Base-by-base conservation (phyloP, 2,797 vertebrate genomes). In the Mareca penelope region DNA sequence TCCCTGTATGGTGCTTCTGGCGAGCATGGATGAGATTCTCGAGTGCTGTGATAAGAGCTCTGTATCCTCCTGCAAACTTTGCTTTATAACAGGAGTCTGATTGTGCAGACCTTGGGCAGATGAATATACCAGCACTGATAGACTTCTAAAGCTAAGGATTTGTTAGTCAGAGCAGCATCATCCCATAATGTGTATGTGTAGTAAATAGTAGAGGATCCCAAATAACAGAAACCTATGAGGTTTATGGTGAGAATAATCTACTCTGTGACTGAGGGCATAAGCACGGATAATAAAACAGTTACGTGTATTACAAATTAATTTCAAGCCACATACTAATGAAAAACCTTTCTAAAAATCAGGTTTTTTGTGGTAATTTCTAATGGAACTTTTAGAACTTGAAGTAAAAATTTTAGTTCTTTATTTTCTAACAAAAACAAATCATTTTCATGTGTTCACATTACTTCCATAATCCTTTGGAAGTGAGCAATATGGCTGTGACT, bases 401-500 rank as follows among this genome's bases (percentile, higher is more conserved):
- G 48, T 80, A 71, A 50, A 26, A 40, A 90, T 90, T 96, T 68
- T 48, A 71, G 76, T 97, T 86, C 52, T 95, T 75, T 33, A 57
- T 95, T 95, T 88, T 75, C 96, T 82, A 90, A 35, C 57, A 83
- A 79, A 95, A 80, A 29, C 85, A 93, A 91, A 80, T 72, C 90
- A 53, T 56, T 85, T 91, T 80, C 24, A 50, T 29, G 70, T 82
- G 90, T 35, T 95, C 77, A 33, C 65, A 3, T 12, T 16, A 8
- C 28, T 65, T 35, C 68, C 8, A 7, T 8, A 28, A 48, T 16
- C 9, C 4, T 8, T 60, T 33, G 4, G 9, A 21, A 50, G 44
- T 0, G 29, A 76, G 67, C 63, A 57, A 28, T 40, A 8, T 3
- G 60, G 40, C 29, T 24, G 0, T 0, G 37, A 64, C 6, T 6